Base-by-base conservation (phyloP, 2,888 invertebrate species). In the Watsonalla binaria region DNA sequence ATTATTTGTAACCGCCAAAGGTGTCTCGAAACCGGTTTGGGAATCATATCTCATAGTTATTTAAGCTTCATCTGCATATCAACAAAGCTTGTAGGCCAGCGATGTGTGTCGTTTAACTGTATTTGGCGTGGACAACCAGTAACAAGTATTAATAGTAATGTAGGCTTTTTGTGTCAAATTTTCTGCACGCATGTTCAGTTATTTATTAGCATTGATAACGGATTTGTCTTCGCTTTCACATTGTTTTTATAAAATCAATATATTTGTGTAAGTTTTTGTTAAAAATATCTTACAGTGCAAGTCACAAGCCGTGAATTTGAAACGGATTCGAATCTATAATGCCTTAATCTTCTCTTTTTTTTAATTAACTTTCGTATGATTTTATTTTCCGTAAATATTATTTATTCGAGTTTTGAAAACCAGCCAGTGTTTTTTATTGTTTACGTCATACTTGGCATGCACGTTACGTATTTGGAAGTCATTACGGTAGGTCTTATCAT, bases 61-160 rank as follows among this genome's bases (percentile, higher is more conserved):
- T 54, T 59, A 54, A 57, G 54, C 55, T 59, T 62, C 57, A 60
- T 59, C 54, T 54, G 54, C 65, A 60, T 54, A 58, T 55, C 57
- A 58, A 66, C 57, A 68, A 61, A 60, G 56, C 62, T 72, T 76
- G 68, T 68, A 60, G 71, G 66, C 59, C 68, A 65, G 64, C 64
- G 68, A 80, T 78, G 78, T 80, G 66, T 82, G 85, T 74, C 85
- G 65, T 47, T 53, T 85, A 86, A 82, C 86, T 69, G 86, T 84
- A 65, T 55, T 66, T 68, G 74, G 82, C 74, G 86, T 86, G 80
- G 72, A 71, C 74, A 79, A 84, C 80, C 75, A 78, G 77, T 81
- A 77, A 70, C 64, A 64, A 54, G 53, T 62, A 54, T 53, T 58
- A 24, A 24, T 24, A 24, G 24, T 51, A 58, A 47, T 52, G 33